Percentiles rank a stretch among this genome's conserved stretches.
Conservation (phyloP, 2,888 invertebrate genomes). For the Anthrax anthrax region DNA sequence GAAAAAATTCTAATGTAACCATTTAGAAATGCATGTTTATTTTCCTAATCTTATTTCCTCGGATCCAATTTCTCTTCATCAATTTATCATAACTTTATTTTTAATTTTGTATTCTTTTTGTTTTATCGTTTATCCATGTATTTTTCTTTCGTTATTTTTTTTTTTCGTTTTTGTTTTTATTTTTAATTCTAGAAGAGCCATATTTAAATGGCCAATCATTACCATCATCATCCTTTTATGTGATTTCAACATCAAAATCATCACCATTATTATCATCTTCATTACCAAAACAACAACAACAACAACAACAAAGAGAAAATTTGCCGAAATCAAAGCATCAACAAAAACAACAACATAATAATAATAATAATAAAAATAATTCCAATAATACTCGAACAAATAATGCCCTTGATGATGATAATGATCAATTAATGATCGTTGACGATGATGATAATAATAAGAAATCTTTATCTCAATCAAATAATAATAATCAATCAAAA, state of each 20-base stretch:
- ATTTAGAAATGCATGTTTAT: no score
- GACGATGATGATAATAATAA: neutral
- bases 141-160: constrained; percentile 11
- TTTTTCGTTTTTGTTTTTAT: constrained; percentile 14
- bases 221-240: constrained; percentile 14
- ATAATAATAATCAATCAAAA: neutral
- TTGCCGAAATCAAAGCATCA: constrained; percentile 7
- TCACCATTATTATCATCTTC: no score
- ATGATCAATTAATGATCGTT: neutral
- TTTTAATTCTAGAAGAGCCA: constrained; percentile 26
- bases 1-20: no score
- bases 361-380: no score
- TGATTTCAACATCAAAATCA: constrained; percentile 15
- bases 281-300: constrained; percentile 11
- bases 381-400: neutral
- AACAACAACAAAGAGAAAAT: constrained; percentile 15
- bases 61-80: no score
- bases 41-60: no score
- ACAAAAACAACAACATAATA: constrained; percentile 4
- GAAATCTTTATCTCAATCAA: neutral
- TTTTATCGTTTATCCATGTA: constrained; percentile 4
- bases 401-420: neutral
- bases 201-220: constrained; percentile 21
- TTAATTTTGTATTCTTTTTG: neutral
- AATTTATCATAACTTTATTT: neutral